Evolutionary conservation across 2,797 vertebrate species (phyloP).

Genomic region (Myiotriccus ornatus): DNA sequence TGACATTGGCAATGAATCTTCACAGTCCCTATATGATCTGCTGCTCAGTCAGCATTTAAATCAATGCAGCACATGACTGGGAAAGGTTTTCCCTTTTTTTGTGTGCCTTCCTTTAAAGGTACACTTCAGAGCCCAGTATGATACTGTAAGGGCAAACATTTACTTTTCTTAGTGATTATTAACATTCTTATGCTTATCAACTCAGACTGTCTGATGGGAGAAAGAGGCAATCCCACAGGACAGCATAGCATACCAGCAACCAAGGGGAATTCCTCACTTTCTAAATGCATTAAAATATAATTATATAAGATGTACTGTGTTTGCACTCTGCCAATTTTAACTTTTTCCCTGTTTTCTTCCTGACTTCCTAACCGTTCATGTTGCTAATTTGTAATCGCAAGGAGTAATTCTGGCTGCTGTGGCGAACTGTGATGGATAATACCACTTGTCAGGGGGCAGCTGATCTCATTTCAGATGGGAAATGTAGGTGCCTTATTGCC

Average conservation of each 20-base stretch:
- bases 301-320: not conserved
- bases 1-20: not conserved
- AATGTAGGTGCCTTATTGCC: not conserved
- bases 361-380: not conserved
- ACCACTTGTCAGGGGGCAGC: not conserved
- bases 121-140: not conserved
- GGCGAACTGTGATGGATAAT: not conserved
- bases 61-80: not conserved
- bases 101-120: not conserved
- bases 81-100: not conserved
- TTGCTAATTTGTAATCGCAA: not conserved
- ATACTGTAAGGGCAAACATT: not conserved
- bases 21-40: not conserved
- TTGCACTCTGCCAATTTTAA: not conserved
- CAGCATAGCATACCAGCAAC: not conserved
- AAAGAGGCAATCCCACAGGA: not conserved
- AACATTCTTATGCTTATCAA: not conserved
- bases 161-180: not conserved
- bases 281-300: not conserved
- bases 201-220: not conserved
- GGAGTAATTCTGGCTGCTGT: not conserved
- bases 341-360: not conserved
- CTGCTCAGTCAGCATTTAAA: not conserved
- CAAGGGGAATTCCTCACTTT: not conserved
- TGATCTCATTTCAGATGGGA: conserved; percentile 15